Evolutionary conservation across 2,797 vertebrate genomes (phyloP).

Genomic region (Xenopus petersii): DNA sequence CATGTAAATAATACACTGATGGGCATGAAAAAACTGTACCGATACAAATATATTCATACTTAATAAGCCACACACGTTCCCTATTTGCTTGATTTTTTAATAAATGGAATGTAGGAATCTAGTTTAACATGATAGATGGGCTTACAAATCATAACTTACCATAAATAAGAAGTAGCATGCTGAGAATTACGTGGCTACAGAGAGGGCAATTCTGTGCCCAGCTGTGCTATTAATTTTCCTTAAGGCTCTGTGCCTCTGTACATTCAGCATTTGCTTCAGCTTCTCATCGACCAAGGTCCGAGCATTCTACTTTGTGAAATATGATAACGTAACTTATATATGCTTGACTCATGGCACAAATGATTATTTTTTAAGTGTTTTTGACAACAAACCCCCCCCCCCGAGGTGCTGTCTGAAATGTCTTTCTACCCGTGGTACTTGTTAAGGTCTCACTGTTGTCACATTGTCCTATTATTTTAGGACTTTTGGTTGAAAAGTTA

Average conservation of each 20-base stretch:
- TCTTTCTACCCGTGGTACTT: constrained; percentile 22
- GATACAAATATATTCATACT: background rate
- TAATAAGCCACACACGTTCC: too few species aligned
- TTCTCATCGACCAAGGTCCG: constrained; percentile 6
- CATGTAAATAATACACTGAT: too few species aligned
- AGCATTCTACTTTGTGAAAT: constrained; percentile 21
- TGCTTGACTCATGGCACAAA: constrained; percentile 37
- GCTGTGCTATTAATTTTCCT: constrained; percentile 8
- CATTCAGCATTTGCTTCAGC: constrained; percentile 6
- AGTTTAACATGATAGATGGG: constrained; percentile 1
- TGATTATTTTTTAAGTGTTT: constrained; percentile 33
- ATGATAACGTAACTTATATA: constrained; percentile 26
- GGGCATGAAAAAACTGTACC: too few species aligned
- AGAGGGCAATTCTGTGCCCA: background rate
- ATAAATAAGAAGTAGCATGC: background rate
- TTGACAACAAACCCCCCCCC: constrained; percentile 37
- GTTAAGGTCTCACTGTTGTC: constrained; percentile 38
- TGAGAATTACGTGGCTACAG: background rate
- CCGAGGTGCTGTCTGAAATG: constrained; percentile 23
- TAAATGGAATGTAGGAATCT: background rate
- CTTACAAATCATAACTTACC: constrained; percentile 9
- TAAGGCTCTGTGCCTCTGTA: background rate
- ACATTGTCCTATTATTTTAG: constrained; percentile 36
- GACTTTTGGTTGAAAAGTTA: constrained; percentile 42
- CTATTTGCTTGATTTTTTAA: background rate